These are phyloP conservation scores for Oxystoma pomonae DNA, from an alignment of 2,888 invertebrate species.

Conservation along the genomic window DNA sequence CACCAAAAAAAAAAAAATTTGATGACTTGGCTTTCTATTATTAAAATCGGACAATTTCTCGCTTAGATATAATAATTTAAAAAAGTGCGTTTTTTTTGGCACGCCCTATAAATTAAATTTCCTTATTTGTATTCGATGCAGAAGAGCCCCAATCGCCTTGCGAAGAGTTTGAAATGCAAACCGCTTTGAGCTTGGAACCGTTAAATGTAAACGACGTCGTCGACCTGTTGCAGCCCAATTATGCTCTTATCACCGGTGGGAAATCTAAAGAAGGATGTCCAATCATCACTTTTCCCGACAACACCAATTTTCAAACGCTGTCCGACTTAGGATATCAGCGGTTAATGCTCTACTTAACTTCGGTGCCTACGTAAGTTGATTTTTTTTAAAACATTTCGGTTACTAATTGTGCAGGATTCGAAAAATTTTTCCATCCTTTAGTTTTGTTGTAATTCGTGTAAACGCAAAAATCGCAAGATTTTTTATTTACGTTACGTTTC, in stretches of 20 bases:
- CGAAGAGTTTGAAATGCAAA: constrained; percentile 43
- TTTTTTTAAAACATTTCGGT: neutral
- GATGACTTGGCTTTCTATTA: too few species aligned
- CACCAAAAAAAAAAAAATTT: too few species aligned
- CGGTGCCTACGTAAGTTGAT: constrained; percentile 87
- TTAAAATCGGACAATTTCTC: too few species aligned
- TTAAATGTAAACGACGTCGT: constrained; percentile 75
- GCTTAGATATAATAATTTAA: too few species aligned
- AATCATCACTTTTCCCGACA: constrained; percentile 92
- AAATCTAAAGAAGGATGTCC: constrained; percentile 92
- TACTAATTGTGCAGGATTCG: too few species aligned
- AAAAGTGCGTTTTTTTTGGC: too few species aligned
- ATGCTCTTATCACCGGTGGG: constrained; percentile 88
- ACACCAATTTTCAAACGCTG: constrained; percentile 80
- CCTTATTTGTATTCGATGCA: too few species aligned
- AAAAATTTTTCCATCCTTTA: too few species aligned
- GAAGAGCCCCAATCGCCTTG: constrained; percentile 37
- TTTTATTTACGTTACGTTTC: too few species aligned
- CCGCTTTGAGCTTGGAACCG: constrained; percentile 45
- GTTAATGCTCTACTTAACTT: constrained; percentile 89
- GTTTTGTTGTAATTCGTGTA: too few species aligned
- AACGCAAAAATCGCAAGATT: too few species aligned
- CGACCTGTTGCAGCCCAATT: constrained; percentile 82
- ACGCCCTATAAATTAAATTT: too few species aligned
- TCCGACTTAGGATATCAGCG: constrained; percentile 85